Evolutionary conservation across 1,140 invertebrate species (phyloP).

Genomic region (Saccostrea echinata): DNA sequence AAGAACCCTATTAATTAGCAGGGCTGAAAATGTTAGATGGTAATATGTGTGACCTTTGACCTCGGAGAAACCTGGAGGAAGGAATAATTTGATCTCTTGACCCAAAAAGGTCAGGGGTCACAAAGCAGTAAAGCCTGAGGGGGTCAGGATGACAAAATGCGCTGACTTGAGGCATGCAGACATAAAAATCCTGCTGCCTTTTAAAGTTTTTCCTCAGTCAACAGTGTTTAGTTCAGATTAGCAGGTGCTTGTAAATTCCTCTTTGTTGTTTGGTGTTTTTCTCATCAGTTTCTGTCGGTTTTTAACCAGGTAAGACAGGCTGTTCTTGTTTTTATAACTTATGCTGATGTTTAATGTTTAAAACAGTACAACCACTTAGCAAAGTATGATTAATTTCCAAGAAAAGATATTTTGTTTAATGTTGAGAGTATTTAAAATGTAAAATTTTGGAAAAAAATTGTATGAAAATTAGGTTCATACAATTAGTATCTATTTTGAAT

Average conservation of each 20-base stretch:
- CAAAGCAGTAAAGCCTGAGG: neutral
- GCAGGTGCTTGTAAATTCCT: neutral
- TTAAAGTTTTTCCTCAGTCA: neutral
- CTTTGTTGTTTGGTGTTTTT: neutral
- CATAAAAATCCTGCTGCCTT: neutral
- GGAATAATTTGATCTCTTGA: neutral
- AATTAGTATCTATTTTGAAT: too few species aligned
- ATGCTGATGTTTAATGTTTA: too few species aligned
- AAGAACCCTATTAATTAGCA: too few species aligned
- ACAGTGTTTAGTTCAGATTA: neutral
- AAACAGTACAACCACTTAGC: too few species aligned
- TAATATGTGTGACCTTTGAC: too few species aligned
- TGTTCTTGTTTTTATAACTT: neutral
- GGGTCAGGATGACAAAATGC: slow-evolving; percentile 10
- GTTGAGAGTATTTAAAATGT: too few species aligned
- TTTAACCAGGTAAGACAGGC: neutral
- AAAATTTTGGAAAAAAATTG: too few species aligned
- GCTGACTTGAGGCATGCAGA: neutral
- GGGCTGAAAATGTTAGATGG: too few species aligned
- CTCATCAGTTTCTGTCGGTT: neutral
- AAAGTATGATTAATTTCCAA: too few species aligned
- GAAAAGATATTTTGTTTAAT: too few species aligned
- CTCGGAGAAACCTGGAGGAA: neutral
- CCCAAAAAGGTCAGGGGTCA: neutral
- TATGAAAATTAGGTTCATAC: too few species aligned